phyloP scores from a whole-genome alignment of 2,888 invertebrate genomes.

The Nowickia ferox region DNA sequence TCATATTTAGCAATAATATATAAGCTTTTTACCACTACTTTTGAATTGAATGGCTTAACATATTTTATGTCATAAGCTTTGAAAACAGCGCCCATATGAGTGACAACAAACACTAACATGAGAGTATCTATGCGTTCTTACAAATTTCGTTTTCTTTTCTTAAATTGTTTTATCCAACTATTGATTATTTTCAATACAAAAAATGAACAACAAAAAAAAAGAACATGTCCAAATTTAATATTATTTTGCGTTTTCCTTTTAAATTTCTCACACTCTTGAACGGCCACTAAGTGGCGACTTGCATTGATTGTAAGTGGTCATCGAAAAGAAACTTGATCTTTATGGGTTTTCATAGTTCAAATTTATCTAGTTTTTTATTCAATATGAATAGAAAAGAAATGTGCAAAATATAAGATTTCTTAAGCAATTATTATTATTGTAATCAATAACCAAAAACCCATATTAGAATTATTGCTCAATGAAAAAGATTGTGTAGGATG shows the following conservation, averaged over 20 bases:
- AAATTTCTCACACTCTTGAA: not conserved
- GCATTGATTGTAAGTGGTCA: conserved; percentile 32
- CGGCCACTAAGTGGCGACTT: conserved; percentile 14
- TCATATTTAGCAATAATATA: no score
- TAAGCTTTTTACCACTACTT: no score
- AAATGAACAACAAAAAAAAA: not conserved
- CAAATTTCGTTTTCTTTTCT: not conserved
- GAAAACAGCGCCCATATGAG: no score
- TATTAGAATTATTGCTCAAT: not conserved
- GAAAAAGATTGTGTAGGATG: not conserved
- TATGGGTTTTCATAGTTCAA: conserved; percentile 33
- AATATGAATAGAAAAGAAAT: not conserved
- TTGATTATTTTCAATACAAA: not conserved
- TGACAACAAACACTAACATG: no score
- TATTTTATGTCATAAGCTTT: no score
- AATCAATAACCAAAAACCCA: not conserved
- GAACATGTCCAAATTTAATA: not conserved
- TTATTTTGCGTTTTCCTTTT: not conserved
- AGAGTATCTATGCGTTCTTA: no score
- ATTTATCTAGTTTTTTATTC: not conserved
- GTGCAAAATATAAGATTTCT: conserved; percentile 2
- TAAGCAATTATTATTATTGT: not conserved
- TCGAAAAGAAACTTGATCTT: conserved; percentile 33
- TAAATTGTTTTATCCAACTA: not conserved
- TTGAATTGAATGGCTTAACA: no score